Conservation (phyloP, 1,140 invertebrate genomes). For the Aphis gossypii region DNA sequence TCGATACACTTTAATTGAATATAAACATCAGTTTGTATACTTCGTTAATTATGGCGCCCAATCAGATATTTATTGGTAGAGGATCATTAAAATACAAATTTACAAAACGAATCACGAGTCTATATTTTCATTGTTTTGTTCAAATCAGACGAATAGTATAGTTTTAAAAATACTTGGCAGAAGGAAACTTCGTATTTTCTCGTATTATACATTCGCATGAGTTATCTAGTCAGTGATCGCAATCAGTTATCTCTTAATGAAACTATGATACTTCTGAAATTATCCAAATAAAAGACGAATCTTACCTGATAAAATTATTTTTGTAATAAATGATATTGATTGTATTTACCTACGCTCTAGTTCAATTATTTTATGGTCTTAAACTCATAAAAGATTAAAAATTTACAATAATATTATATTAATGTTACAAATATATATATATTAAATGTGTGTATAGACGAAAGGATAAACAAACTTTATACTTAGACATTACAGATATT, state of each 20-base stretch:
- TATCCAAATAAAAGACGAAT: not conserved
- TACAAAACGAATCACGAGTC: not conserved
- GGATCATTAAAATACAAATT: not conserved
- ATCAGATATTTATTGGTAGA: not conserved
- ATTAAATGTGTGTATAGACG: no score
- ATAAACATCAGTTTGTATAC: not conserved
- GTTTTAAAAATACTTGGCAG: not conserved
- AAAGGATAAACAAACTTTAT: no score
- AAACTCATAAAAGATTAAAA: not conserved
- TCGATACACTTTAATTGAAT: conserved; percentile 1
- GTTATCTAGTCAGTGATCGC: not conserved
- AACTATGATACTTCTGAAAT: not conserved
- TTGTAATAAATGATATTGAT: not conserved
- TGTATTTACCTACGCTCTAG: not conserved
- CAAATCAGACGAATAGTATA: not conserved
- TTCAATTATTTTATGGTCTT: not conserved
- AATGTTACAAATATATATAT: not conserved
- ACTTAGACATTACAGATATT: no score
- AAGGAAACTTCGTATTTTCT: not conserved
- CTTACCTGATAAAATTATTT: not conserved
- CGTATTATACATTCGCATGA: not conserved
- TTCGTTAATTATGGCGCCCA: not conserved
- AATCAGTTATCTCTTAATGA: not conserved
- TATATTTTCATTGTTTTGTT: not conserved
- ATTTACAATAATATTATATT: not conserved